A percentile compares a stretch with the other conserved stretches of the same genome.
Conservation (phyloP, 2,888 invertebrate genomes). For the Strigamia transsilvanica region DNA sequence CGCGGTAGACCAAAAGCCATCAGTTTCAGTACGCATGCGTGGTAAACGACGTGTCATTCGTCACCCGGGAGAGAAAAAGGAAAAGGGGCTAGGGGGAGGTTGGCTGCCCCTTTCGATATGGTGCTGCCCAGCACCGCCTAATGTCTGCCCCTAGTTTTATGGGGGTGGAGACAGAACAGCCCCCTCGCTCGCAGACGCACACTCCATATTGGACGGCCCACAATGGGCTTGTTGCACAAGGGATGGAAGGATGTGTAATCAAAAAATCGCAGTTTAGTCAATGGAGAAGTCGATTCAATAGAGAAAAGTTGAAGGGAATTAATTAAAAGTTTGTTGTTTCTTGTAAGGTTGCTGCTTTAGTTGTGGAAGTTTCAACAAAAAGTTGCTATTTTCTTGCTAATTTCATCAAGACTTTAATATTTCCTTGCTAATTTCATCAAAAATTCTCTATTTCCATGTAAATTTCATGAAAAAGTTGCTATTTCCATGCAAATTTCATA, state of each 20-base stretch:
- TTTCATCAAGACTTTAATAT: too few relatives aligned
- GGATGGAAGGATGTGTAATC: background rate
- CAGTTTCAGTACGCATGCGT: slow-evolving; percentile 9
- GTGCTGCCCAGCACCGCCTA: slow-evolving; percentile 46
- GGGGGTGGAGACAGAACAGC: slow-evolving; percentile 44
- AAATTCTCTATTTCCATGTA: too few relatives aligned
- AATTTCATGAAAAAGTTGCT: too few relatives aligned
- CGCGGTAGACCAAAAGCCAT: slow-evolving; percentile 49
- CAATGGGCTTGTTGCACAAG: background rate
- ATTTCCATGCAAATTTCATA: too few relatives aligned
- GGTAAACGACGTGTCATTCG: slow-evolving; percentile 36
- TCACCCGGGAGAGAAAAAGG: background rate
- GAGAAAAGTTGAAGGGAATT: too few relatives aligned
- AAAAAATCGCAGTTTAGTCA: too few relatives aligned
- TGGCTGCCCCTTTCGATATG: slow-evolving; percentile 42
- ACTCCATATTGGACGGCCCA: slow-evolving; percentile 28
- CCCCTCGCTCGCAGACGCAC: slow-evolving; percentile 41
- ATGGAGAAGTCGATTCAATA: too few relatives aligned
- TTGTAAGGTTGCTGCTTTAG: too few relatives aligned
- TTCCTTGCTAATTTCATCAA: too few relatives aligned
- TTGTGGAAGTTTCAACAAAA: too few relatives aligned
- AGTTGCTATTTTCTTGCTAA: too few relatives aligned
- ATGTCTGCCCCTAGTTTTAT: slow-evolving; percentile 49
- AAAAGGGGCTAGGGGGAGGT: background rate
- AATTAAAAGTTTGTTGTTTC: too few relatives aligned